Base-by-base conservation (phyloP, 2,797 vertebrate species). In the Microctenopoma lineatum region DNA sequence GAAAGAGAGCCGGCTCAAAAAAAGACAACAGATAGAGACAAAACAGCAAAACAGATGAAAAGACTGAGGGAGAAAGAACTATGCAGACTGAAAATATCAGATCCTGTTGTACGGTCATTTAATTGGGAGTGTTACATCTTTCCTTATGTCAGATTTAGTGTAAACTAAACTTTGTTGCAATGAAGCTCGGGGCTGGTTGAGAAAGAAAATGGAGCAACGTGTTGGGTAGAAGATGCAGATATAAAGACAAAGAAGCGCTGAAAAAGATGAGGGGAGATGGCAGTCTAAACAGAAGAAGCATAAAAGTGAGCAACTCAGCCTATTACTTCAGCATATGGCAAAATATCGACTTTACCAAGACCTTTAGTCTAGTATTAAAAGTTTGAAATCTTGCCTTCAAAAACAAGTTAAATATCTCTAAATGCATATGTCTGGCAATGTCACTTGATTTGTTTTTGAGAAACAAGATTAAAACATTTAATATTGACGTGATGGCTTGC, bases 401-500 rank as follows among this genome's bases (percentile, higher is more conserved):
- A 72, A 79, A 65, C 53, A 62, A 56, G 54, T 65, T 61, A 42
- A 70, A 50, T 48, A 29, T 51, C 21, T 36, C 4, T 46, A 10
- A 50, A 5, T 2, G 38, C 18, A 55, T 26, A 46, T 44, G 42
- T 59, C 64, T 68, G 69, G 7, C 42, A 14, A 15, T 52, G 32
- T 66, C 59, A 76, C 54, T 5, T 15, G 12, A 50, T 51, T 32
- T 52, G 42, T 52, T 50, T 61, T 64, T 36, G 29, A 18, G 15
- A 79, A 87, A 83, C 82, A 87, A 72, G 85, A 86, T 68, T 80
- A 44, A 66, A 83, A 73, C 68, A 53, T 15, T 66, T 27, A 83
- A 83, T 77, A 75, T 48, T 44, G 61, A 88, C 73, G 25, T 9
- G 21, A 46, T 16, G 55, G 25, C 80, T 86, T 80, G 63, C 83